These are phyloP conservation scores for Perdix hodgsoniae DNA, from an alignment of 2,797 vertebrate genomes.

Conservation along the genomic window DNA sequence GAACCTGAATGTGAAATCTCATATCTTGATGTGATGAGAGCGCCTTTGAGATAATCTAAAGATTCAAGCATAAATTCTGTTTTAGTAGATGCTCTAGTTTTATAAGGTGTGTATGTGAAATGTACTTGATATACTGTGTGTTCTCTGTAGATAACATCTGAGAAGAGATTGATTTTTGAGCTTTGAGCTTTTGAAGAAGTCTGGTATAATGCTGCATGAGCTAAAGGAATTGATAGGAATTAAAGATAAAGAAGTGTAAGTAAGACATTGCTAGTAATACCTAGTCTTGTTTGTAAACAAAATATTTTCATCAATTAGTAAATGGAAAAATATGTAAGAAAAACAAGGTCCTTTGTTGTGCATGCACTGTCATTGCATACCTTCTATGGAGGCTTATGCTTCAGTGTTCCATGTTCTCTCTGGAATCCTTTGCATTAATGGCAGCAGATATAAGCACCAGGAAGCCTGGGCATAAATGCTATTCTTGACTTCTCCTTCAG, in stretches of 20 bases:
- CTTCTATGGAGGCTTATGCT: neutral
- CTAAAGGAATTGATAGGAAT: neutral
- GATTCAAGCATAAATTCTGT: neutral
- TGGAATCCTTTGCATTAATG: neutral
- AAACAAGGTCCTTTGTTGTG: neutral
- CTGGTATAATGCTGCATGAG: neutral
- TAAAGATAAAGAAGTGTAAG: neutral
- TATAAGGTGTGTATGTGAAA: neutral
- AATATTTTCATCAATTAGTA: neutral
- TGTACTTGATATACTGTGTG: neutral
- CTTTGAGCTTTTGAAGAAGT: neutral
- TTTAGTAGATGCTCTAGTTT: neutral
- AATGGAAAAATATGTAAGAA: neutral
- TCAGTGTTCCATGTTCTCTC: neutral
- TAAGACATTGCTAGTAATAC: neutral
- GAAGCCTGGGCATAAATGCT: no score
- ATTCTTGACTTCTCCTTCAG: fast-evolving
- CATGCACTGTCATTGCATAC: fast-evolving
- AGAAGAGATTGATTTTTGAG: neutral
- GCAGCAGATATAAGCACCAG: no score
- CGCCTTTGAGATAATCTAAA: neutral
- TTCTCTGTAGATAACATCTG: neutral
- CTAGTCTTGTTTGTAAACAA: neutral
- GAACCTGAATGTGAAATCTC: neutral
- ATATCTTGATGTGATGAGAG: neutral